Conservation (phyloP, 2,113 vertebrate genomes). For the Alces alces region DNA sequence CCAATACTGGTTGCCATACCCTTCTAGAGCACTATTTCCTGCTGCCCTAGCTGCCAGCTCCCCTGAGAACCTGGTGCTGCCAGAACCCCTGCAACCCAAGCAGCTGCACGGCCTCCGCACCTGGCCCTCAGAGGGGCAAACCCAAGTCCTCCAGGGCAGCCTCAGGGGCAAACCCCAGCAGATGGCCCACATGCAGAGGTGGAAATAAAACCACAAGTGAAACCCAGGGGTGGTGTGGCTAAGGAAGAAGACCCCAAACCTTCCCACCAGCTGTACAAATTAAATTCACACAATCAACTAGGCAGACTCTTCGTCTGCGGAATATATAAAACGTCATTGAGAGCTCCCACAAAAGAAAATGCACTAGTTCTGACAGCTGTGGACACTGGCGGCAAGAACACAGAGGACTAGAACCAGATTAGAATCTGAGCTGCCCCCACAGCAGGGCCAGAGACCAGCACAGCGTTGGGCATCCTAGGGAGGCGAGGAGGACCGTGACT, state of each 20-base stretch:
- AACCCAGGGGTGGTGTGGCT: background rate
- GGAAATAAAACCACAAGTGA: too few species aligned
- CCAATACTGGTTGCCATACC: background rate
- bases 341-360: background rate
- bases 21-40: background rate
- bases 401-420: background rate
- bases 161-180: background rate
- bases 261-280: background rate
- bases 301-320: background rate
- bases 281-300: background rate
- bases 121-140: background rate
- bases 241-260: background rate
- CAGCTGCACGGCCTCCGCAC: background rate
- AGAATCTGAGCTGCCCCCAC: background rate
- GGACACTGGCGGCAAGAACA: background rate
- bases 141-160: background rate
- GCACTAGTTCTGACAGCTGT: background rate
- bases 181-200: background rate
- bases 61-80: background rate
- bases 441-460: background rate
- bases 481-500: background rate
- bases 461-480: background rate
- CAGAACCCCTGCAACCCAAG: background rate
- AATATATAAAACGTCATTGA: background rate
- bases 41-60: background rate